These are phyloP conservation scores for Alligator sinensis DNA, from an alignment of 2,113 vertebrate genomes.

Conservation along the genomic window DNA sequence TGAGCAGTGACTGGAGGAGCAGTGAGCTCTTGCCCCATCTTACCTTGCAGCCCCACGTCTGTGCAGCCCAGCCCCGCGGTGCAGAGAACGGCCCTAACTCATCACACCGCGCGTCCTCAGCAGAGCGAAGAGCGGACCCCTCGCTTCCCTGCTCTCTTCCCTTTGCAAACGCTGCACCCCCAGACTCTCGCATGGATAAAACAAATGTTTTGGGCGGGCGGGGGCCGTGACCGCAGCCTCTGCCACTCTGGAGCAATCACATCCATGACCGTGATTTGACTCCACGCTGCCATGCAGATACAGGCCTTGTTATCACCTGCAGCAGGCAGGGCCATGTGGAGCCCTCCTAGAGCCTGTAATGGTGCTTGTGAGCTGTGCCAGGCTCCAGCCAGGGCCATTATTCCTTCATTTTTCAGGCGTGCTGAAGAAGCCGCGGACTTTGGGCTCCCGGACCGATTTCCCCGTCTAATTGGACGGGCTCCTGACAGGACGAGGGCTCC, in stretches of 20 bases:
- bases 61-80: not conserved
- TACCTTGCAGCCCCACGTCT: not conserved
- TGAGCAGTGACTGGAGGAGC: too few relatives aligned
- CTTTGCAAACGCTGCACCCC: not conserved
- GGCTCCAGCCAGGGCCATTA: too few relatives aligned
- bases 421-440: not conserved
- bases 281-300: not conserved
- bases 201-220: not conserved
- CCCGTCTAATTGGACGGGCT: not conserved
- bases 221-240: not conserved
- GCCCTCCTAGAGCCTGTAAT: not conserved
- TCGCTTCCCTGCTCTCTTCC: not conserved
- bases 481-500: not conserved
- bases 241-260: fast-evolving
- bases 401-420: not conserved
- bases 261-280: not conserved
- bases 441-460: not conserved
- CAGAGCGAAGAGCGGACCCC: not conserved
- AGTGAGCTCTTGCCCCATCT: too few relatives aligned
- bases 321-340: not conserved
- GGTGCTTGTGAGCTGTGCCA: too few relatives aligned
- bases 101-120: not conserved
- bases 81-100: not conserved
- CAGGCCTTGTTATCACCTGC: fast-evolving
- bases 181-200: not conserved